Conservation (phyloP, 2,888 invertebrate genomes). For the Machimus rusticus region DNA sequence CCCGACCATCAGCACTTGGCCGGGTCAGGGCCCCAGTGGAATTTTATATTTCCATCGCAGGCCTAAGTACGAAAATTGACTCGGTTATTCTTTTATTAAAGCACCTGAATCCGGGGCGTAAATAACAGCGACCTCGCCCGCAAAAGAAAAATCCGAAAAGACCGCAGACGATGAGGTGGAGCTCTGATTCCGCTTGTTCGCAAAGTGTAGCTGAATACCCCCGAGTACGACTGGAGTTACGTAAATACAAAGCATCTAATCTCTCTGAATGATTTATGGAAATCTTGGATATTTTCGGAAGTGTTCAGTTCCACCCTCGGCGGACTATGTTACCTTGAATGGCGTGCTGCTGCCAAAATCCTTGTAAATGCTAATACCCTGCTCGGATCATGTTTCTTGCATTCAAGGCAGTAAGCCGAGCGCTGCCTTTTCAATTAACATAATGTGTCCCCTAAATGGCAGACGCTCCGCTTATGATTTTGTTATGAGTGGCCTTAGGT, state of each 20-base stretch:
- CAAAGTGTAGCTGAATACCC: not conserved
- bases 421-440: slow-evolving; percentile 22
- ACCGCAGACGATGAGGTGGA: not conserved
- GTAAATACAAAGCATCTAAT: slow-evolving; percentile 26
- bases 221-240: not conserved
- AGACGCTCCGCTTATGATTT: not conserved
- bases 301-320: slow-evolving; percentile 3
- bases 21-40: not conserved
- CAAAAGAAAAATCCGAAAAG: not conserved
- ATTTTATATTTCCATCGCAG: not conserved
- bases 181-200: not conserved
- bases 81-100: not conserved
- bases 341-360: not conserved
- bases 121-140: not conserved
- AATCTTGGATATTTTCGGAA: slow-evolving; percentile 23
- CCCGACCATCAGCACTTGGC: not conserved
- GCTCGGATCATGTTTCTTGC: not conserved
- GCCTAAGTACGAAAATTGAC: not conserved
- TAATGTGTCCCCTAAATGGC: not conserved
- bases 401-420: not conserved
- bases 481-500: not conserved
- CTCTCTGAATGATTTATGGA: slow-evolving; percentile 39
- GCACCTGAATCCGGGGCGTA: not conserved
- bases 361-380: slow-evolving; percentile 27
- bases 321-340: not conserved